Base-by-base conservation (phyloP, 2,888 invertebrate genomes). In the Nomada hirtipes region DNA sequence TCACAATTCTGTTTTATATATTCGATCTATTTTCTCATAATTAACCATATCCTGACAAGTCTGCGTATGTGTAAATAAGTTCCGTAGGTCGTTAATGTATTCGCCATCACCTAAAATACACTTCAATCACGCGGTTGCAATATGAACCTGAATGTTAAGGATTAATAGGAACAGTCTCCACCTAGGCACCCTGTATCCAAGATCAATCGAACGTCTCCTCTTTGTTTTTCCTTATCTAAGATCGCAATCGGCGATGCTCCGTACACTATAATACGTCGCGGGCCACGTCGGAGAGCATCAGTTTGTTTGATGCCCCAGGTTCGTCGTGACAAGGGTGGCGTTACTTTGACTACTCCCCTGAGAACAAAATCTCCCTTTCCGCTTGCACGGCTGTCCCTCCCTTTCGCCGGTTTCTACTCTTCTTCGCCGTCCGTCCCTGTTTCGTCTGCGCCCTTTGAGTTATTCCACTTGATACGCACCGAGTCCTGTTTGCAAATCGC, bases 281-380 rank as follows among this genome's bases (percentile, higher is more conserved):
- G 81, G 78, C 84, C 82, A 87, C 74, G 90, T 90, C 89, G 89
- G 87, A 90, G 91, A 91, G 89, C 88, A 90, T 90, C 89, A 86
- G 89, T 87, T 87, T 90, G 92, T 92, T 93, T 92, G 93, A 92
- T 92, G 92, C 91, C 91, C 91, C 90, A 90, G 89, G 91, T 92
- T 92, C 92, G 89, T 91, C 91, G 90, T 91, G 90, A 91, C 89
- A 90, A 78, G 92, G 92, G 90, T 91, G 91, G 91, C 90, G 89
- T 85, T 89, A 92, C 93, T 93, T 93, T 93, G 93, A 93, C 93
- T 93, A 92, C 92, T 93, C 93, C 93, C 93, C 85, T 90, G 93
- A 93, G 93, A 93, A 91, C 91, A 91, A 91, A 92, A 91, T 92
- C 91, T 92, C 92, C 92, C 92, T 93, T 90, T 92, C 90, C 86